Percentiles rank a stretch among this genome's conserved stretches.
Conservation (phyloP, 2,113 vertebrate species). For the Mormyrus iriodes region DNA sequence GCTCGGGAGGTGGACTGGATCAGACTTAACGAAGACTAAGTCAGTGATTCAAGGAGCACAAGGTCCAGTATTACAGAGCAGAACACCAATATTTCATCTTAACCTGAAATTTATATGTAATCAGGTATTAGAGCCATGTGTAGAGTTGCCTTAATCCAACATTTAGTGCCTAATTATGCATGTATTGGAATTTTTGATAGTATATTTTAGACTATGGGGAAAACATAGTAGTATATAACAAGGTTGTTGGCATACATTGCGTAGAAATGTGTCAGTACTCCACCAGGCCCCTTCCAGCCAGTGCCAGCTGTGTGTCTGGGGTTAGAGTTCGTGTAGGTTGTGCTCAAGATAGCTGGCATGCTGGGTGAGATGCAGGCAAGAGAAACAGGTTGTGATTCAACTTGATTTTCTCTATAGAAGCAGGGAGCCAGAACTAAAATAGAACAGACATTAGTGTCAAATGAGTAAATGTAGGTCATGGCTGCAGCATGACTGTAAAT, state of each 20-base stretch:
- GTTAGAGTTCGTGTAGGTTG: not conserved
- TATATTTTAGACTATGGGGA: not conserved
- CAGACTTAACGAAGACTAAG: conserved; percentile 21
- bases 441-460: conserved; percentile 23
- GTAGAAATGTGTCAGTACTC: not conserved
- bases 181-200: not conserved
- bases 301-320: not conserved
- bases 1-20: conserved; percentile 29
- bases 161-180: not conserved
- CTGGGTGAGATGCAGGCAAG: not conserved
- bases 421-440: conserved; percentile 3
- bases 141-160: not conserved
- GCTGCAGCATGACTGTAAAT: not conserved
- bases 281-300: not conserved
- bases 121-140: not conserved
- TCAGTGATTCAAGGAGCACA: conserved; percentile 35
- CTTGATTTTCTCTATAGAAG: not conserved
- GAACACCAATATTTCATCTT: conserved; percentile 28
- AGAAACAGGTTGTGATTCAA: not conserved
- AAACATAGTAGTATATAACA: not conserved
- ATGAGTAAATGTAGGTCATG: conserved; percentile 14
- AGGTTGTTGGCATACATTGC: not conserved
- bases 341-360: not conserved
- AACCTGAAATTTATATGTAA: not conserved
- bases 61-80: conserved; percentile 31